These are phyloP conservation scores for Ophion slaviceki DNA, from an alignment of 2,888 invertebrate species.

Conservation along the genomic window DNA sequence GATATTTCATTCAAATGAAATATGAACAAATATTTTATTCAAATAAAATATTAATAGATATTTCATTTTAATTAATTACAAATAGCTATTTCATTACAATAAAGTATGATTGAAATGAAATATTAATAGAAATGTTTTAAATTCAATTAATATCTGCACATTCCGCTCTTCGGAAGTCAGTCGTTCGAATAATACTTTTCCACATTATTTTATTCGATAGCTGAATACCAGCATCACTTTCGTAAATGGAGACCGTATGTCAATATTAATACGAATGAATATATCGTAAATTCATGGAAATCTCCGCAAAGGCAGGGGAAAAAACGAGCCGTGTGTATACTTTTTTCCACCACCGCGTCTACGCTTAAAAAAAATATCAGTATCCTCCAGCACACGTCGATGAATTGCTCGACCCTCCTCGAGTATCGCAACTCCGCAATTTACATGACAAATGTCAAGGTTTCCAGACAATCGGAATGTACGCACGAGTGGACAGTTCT, in stretches of 20 bases:
- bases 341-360: no score
- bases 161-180: no score
- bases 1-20: background rate
- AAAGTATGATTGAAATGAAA: no score
- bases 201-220: background rate
- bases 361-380: no score
- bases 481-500: slow-evolving; percentile 23
- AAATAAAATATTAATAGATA: background rate
- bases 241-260: no score
- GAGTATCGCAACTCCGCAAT: slow-evolving; percentile 75
- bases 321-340: no score
- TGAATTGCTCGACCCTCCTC: background rate
- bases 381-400: no score
- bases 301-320: no score
- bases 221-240: background rate
- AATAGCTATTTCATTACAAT: background rate
- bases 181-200: background rate
- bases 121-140: no score
- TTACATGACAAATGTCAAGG: slow-evolving; percentile 69
- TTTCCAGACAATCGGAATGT: background rate
- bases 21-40: background rate
- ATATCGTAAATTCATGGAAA: no score
- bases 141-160: no score
- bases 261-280: background rate
- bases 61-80: background rate